Conservation (phyloP, 2,888 invertebrate genomes). For the Drosophila diplacantha region DNA sequence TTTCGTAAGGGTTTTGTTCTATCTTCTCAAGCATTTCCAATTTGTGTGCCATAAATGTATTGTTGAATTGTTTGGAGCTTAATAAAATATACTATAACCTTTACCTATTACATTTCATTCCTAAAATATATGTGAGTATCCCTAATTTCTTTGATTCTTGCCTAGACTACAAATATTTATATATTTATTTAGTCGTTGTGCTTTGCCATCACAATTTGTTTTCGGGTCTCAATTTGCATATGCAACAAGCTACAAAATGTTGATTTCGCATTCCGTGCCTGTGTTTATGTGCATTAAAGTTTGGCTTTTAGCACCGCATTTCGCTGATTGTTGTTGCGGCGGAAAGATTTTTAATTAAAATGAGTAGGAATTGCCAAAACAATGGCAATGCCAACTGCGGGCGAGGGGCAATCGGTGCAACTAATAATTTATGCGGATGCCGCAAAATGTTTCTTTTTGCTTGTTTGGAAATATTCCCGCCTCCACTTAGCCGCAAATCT, state of each 20-base stretch:
- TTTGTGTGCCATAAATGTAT: neutral
- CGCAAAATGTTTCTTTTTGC: slow-evolving; percentile 32
- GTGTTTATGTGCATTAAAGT: slow-evolving; percentile 28
- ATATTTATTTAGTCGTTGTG: neutral
- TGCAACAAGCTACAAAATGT: slow-evolving; percentile 20
- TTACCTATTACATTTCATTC: neutral
- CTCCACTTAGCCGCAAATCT: slow-evolving; percentile 22
- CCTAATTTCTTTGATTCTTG: neutral
- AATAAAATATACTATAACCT: neutral
- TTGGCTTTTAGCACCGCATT: slow-evolving; percentile 21
- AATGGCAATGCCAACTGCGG: neutral
- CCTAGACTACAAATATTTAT: slow-evolving; percentile 16
- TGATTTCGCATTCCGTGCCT: slow-evolving; percentile 8
- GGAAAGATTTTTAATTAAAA: slow-evolving; percentile 54
- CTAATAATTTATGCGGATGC: slow-evolving; percentile 44
- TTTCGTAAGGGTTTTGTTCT: neutral
- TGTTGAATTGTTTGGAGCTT: neutral
- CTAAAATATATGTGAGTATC: neutral
- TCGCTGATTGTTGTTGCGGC: slow-evolving; percentile 20
- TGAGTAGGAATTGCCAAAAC: slow-evolving; percentile 25
- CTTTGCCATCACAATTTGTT: slow-evolving; percentile 6
- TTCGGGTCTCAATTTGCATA: slow-evolving; percentile 21
- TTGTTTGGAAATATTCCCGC: slow-evolving; percentile 27
- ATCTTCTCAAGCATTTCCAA: neutral
- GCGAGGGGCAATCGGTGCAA: slow-evolving; percentile 4